phyloP scores from a whole-genome alignment of 1,140 invertebrate genomes.

The Calosoma granatense region DNA sequence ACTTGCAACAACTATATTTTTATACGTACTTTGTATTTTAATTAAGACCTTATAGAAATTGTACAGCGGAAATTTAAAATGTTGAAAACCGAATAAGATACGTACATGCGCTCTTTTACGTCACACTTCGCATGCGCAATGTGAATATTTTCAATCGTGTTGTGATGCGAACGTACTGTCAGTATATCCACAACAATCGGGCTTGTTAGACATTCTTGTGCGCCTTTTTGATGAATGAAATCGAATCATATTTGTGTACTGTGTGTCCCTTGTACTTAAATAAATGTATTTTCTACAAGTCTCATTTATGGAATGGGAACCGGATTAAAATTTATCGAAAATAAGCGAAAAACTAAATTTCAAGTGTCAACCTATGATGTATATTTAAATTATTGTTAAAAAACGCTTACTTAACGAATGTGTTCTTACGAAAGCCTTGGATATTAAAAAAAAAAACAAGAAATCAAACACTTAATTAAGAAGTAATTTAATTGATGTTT shows the following conservation, averaged over 20 bases:
- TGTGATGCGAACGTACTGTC: not conserved
- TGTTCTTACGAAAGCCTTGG: constrained; percentile 2
- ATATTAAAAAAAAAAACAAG: constrained; percentile 4
- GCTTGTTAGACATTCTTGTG: not conserved
- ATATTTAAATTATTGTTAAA: not conserved
- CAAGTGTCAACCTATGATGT: not conserved
- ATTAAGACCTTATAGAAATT: too few species aligned
- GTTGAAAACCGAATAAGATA: not conserved
- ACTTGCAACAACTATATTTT: too few species aligned
- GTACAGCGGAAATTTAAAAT: too few species aligned
- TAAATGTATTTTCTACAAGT: not conserved
- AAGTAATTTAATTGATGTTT: not conserved
- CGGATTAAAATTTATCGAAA: constrained; percentile 5
- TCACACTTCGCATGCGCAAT: not conserved
- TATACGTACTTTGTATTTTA: too few species aligned
- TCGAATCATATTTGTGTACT: not conserved
- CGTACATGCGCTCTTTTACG: not conserved
- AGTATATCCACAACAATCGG: not conserved
- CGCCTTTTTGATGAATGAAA: not conserved
- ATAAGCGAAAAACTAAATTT: not conserved
- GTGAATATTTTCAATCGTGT: not conserved
- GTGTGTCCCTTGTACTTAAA: not conserved
- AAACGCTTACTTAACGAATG: not conserved
- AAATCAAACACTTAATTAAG: not conserved
- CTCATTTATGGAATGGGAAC: not conserved